phyloP scores from a whole-genome alignment of 2,797 vertebrate genomes.

The Tympanoctomys barrerae region DNA sequence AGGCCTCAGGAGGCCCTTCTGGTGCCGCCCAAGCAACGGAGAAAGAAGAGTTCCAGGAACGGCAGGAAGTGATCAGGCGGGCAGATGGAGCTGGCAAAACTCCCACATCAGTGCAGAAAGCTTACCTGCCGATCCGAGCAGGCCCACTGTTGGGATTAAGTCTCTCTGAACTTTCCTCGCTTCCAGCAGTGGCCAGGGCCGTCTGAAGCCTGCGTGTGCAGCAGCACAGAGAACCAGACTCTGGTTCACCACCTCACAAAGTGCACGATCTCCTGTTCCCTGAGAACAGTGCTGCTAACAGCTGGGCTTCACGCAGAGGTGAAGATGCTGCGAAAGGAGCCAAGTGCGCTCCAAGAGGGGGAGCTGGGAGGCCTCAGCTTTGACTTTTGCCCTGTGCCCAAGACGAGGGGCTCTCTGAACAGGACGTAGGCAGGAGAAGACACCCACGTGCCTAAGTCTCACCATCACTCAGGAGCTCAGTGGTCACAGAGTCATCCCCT shows the following conservation, averaged over 20 bases:
- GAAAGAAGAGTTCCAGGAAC: not conserved
- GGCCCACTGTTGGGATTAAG: not conserved
- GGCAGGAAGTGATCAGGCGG: not conserved
- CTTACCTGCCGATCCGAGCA: not conserved
- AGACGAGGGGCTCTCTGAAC: not conserved
- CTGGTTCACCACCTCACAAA: not conserved
- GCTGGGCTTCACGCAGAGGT: not conserved
- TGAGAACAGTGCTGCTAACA: not conserved
- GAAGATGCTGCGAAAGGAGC: not conserved
- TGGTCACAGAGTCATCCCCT: not conserved
- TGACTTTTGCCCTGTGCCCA: not conserved
- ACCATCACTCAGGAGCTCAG: not conserved
- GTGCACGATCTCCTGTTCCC: too few species aligned
- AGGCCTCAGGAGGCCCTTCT: not conserved
- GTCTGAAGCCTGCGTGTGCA: not conserved
- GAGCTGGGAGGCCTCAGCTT: not conserved
- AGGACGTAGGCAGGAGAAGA: not conserved
- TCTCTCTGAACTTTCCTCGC: not conserved
- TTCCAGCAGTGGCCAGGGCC: not conserved
- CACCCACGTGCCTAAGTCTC: rapidly evolving
- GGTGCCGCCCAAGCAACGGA: not conserved
- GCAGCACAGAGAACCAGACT: not conserved
- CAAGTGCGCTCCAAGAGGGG: not conserved
- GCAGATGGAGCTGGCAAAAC: not conserved
- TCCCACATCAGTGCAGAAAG: not conserved